A percentile compares a stretch with the other conserved stretches of the same genome.
These are phyloP conservation scores for Potamilus streckersoni DNA, from an alignment of 1,140 invertebrate genomes.

Conservation along the genomic window DNA sequence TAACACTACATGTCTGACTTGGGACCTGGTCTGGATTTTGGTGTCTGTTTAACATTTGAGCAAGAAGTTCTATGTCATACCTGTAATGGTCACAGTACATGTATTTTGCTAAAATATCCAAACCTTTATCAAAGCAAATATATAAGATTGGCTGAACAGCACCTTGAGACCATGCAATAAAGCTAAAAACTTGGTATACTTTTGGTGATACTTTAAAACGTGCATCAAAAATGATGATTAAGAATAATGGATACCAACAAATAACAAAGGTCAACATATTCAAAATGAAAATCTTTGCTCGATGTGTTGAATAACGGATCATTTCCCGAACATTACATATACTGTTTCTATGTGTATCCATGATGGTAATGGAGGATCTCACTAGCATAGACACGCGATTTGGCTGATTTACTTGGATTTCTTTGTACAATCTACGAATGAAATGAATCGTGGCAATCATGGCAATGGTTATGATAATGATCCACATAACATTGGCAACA, in stretches of 20 bases:
- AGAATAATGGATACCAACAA: slow-evolving; percentile 67
- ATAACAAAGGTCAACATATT: slow-evolving; percentile 57
- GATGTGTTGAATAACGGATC: slow-evolving; percentile 55
- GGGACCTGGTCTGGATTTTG: slow-evolving; percentile 19
- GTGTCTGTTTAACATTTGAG: slow-evolving; percentile 41
- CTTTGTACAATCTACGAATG: slow-evolving; percentile 60
- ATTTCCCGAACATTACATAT: slow-evolving; percentile 45
- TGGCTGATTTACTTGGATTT: slow-evolving; percentile 62
- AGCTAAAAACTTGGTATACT: slow-evolving; percentile 65
- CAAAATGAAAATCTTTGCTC: slow-evolving; percentile 62
- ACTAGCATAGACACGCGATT: slow-evolving; percentile 64
- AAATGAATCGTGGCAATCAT: slow-evolving; percentile 60
- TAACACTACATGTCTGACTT: no score
- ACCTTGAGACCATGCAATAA: slow-evolving; percentile 66
- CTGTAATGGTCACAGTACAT: slow-evolving; percentile 55
- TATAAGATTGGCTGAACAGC: slow-evolving; percentile 63
- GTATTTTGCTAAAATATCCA: slow-evolving; percentile 59
- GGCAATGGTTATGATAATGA: slow-evolving; percentile 61
- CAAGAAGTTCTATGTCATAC: slow-evolving; percentile 40
- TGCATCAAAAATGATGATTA: slow-evolving; percentile 62
- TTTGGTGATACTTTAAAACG: slow-evolving; percentile 60
- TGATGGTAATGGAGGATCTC: slow-evolving; percentile 60
- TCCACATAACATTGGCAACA: slow-evolving; percentile 67
- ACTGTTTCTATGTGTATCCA: slow-evolving; percentile 44
- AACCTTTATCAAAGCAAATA: slow-evolving; percentile 62